Conservation (phyloP, 2,113 vertebrate species). For the Oncorhynchus mykiss region DNA sequence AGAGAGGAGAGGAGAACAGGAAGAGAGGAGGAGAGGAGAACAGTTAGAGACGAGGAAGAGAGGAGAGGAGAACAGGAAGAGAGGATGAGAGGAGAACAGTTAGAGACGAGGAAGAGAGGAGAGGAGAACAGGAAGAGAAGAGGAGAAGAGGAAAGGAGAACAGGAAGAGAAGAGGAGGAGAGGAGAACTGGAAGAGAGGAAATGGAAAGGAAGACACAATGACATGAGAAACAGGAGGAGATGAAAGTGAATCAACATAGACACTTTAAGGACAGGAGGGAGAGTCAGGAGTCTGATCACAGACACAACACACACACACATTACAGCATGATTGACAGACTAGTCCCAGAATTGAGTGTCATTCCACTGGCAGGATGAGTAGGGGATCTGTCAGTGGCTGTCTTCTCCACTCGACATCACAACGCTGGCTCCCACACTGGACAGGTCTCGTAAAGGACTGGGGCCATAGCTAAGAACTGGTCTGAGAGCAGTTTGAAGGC, state of each 20-base stretch:
- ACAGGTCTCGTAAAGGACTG: too few species aligned
- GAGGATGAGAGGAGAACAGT: rapidly evolving
- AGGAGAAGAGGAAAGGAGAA: constrained; percentile 10
- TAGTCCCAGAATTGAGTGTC: background rate
- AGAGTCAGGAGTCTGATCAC: background rate
- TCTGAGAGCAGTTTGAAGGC: too few species aligned
- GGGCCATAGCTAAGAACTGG: too few species aligned
- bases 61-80: rapidly evolving
- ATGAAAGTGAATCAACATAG: background rate
- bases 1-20: too few species aligned
- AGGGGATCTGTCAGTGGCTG: background rate
- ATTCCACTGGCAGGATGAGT: background rate
- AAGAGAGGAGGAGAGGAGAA: too few species aligned
- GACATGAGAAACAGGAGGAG: background rate
- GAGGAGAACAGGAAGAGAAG: background rate
- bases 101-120: too few species aligned
- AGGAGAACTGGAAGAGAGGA: constrained; percentile 4
- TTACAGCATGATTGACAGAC: background rate
- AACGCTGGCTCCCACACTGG: too few species aligned
- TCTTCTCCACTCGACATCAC: background rate
- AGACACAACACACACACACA: background rate
- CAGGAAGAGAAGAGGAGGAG: background rate
- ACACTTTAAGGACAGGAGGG: background rate
- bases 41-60: rapidly evolving
- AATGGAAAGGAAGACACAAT: background rate